Evolutionary conservation across 2,797 vertebrate species (phyloP), one percentile per base, ranked within the genome.

Genomic region (Spinibarbus caldwelli): DNA sequence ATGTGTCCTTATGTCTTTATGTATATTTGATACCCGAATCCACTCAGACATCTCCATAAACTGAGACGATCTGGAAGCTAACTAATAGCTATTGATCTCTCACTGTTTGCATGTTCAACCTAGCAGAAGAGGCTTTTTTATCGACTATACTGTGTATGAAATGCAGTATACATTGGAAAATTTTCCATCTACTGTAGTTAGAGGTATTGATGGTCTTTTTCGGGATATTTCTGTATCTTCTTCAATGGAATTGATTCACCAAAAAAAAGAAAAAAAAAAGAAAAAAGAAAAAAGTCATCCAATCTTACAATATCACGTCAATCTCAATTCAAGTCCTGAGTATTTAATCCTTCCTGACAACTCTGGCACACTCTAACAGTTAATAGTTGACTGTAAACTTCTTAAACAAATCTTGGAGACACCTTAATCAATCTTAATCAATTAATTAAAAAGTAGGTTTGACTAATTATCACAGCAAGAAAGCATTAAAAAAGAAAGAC

Each of bases 61-160:
- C 59, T 31, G 59, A 64, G n/a, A 47, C 17, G 57, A 43, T 23
- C 77, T 80, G 54, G 21, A 71, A 80, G 47, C 49, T 43, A 80
- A 66, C 79, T 66, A 41, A 84, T 80, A 12, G 36, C 36, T 62
- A 83, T 86, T 72, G 85, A 83, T 83, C 75, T 73, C 67, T 26
- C n/a, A 54, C 12, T 49, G 47, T 73, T 57, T 72, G 34, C 43
- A 57, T 54, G 49, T 52, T 49, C 67, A 67, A 31, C 62, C 41
- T 47, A 59, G 71, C 43, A 81, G 64, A n/a, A 54, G 17, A 47
- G 19, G 21, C 5, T 76, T 67, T 45, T 45, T 80, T 80, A 85
- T 80, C 12, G 68, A 73, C 36, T 38, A 21, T 43, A 11, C 54
- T 72, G 5, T 15, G n/a, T 67, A 76, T 77, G 62, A 47, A 84